phyloP scores from a whole-genome alignment of 1,140 invertebrate genomes.

The Batillaria attramentaria region DNA sequence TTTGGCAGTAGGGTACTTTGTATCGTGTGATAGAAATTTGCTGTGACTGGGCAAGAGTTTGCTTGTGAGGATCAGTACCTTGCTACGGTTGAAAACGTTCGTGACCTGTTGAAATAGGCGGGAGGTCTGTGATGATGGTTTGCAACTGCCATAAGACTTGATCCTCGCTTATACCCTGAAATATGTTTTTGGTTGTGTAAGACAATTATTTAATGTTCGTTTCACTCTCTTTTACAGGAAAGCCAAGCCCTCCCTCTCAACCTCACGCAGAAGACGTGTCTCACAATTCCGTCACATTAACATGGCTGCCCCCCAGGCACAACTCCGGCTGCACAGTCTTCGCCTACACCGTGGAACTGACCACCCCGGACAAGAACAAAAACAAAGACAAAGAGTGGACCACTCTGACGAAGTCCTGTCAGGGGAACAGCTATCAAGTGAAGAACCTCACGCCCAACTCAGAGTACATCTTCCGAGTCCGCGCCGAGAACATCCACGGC shows the following conservation, averaged over 20 bases:
- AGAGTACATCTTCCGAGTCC: constrained; percentile 95
- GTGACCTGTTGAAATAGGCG: too few species aligned
- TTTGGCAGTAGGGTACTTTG: too few species aligned
- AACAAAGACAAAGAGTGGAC: constrained; percentile 78
- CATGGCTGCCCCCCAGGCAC: constrained; percentile 54
- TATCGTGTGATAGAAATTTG: too few species aligned
- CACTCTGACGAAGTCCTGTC: constrained; percentile 93
- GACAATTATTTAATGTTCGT: not conserved
- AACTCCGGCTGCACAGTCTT: constrained; percentile 49
- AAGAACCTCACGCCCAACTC: constrained; percentile 89
- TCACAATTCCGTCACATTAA: constrained; percentile 57
- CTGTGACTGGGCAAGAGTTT: too few species aligned
- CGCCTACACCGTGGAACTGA: constrained; percentile 63
- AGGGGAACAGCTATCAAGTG: constrained; percentile 90
- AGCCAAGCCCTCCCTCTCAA: constrained; percentile 57
- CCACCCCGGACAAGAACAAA: constrained; percentile 26
- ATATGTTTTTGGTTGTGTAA: too few species aligned
- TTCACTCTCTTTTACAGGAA: constrained; percentile 52
- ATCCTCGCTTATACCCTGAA: too few species aligned
- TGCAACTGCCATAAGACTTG: too few species aligned
- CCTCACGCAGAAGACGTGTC: constrained; percentile 52
- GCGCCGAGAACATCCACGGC: constrained; percentile 97
- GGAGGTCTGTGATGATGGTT: too few species aligned
- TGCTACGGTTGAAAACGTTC: too few species aligned
- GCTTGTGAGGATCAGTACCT: too few species aligned